Evolutionary conservation across 2,888 invertebrate genomes (phyloP), one percentile per base, ranked within the genome.

Genomic region (Dasysyrphus albostriatus): DNA sequence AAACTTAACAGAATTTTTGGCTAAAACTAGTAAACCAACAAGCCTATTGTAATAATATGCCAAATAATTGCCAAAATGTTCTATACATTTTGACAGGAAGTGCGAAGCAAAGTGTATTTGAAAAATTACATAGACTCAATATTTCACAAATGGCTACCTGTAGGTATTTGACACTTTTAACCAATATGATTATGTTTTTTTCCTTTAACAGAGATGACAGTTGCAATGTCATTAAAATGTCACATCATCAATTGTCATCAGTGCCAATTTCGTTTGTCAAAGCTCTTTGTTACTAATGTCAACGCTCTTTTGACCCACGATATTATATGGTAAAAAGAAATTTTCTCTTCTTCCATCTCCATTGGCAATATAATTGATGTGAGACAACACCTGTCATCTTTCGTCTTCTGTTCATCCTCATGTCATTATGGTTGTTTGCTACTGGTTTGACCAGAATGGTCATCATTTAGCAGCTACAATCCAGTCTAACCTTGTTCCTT

Each of bases 331-430:
- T 29, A 14, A 44, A 73, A 61, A 69, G 10, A 42, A 8, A 44
- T 67, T 75, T 81, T 51, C 67, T 51, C 16, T 29, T 2, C 0
- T 67, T 14, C 5, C 32, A 32, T 32, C 32, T 32, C 32, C 24
- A 51, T 39, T 69, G 24, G 32, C 32, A 32, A 4, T n/a, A 67
- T 75, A 59, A 81, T 70, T 59, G 44, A 70, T 75, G 47, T 44
- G 44, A 34, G 5, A 47, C 37, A 19, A 32, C 70, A 70, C 69
- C 76, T 70, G 47, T 76, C 63, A 70, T 76, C 76, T 49, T 79
- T 44, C 51, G 65, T 72, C 49, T 73, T 56, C 44, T 81, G 51
- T 58, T 47, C 65, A 58, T 82, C 70, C 51, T 74, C 80, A 49
- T n/a, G 73, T 73, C 24, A 32, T 65, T 65, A 49, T 34, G 47